A percentile compares a stretch with the other conserved stretches of the same genome.
Evolutionary conservation across 2,113 vertebrate species (phyloP).

Genomic region (Caracal caracal): DNA sequence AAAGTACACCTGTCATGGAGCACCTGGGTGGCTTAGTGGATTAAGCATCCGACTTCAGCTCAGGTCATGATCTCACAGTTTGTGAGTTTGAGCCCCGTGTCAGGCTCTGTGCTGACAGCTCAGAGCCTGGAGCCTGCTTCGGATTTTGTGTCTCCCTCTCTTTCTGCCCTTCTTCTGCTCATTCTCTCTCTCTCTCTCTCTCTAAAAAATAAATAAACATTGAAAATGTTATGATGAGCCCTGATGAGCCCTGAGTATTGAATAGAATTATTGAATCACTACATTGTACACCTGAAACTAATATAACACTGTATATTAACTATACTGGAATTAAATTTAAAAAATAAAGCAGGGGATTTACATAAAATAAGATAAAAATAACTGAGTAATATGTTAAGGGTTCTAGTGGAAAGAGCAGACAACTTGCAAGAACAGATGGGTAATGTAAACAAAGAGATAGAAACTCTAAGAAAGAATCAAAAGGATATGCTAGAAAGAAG

Average conservation of each 20-base stretch:
- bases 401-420: background rate
- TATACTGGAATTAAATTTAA: background rate
- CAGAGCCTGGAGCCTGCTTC: too few species aligned
- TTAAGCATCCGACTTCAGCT: too few species aligned
- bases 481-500: background rate
- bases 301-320: background rate
- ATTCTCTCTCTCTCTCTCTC: too few species aligned
- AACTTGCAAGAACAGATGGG: background rate
- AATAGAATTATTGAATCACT: background rate
- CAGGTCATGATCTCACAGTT: too few species aligned
- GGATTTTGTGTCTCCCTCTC: too few species aligned
- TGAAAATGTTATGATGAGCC: too few species aligned
- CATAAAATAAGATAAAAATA: background rate
- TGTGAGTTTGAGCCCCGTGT: too few species aligned
- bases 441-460: background rate
- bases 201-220: too few species aligned
- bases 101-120: too few species aligned
- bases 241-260: background rate
- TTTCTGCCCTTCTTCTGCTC: too few species aligned
- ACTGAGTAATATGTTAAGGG: background rate
- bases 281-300: background rate
- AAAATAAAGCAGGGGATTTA: background rate
- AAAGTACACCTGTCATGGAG: background rate
- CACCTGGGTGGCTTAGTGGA: too few species aligned
- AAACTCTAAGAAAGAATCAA: background rate